Evolutionary conservation across 2,113 vertebrate genomes (phyloP), one percentile per base, ranked within the genome.

Genomic region (Microtus pennsylvanicus): DNA sequence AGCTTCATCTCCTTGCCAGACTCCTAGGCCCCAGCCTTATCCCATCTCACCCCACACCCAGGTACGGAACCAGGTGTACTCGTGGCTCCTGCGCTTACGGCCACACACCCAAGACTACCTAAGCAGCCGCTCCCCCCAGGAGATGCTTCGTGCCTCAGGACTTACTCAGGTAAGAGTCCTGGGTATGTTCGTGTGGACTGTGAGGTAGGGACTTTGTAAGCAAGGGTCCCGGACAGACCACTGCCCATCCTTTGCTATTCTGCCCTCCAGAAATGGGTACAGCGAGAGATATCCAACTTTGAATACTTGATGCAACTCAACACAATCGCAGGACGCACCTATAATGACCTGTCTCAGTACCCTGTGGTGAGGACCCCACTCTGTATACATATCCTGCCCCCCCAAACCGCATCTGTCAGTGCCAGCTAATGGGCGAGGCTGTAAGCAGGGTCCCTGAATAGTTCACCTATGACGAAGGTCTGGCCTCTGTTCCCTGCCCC

Each of bases 231-330:
- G 11, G 78, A 28, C 45, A 77, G 24, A 52, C 24, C 7, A 0
- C 0, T 9, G 35, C 87, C 92, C 67, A 89, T 69, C 13, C 92
- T 28, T 33, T 47, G 9, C 93, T 35, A 47, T 38, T 47, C 8
- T 19, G 0, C 90, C 94, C 81, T 98, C 95, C 90, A 99, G 99
- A 99, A 99, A 99, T 99, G 99, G 99, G 99, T 99, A 2, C 99
- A 97, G 97, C 98, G 99, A 97, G 99, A 99, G 97, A 99, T 99
- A 96, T 99, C 99, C 97, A 99, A 99, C 98, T 99, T 99, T 0
- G 99, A 99, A 97, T 99, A 99, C 98, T 98, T 99, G 96, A 99
- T 99, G 99, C 99, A 99, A 94, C 99, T 99, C 50, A 99, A 99
- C 98, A 99, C 99, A 42, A 99, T 99, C 0, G 98, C 99, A 0